Conservation (phyloP, 2,888 invertebrate genomes). For the Malthinus flaveolus region DNA sequence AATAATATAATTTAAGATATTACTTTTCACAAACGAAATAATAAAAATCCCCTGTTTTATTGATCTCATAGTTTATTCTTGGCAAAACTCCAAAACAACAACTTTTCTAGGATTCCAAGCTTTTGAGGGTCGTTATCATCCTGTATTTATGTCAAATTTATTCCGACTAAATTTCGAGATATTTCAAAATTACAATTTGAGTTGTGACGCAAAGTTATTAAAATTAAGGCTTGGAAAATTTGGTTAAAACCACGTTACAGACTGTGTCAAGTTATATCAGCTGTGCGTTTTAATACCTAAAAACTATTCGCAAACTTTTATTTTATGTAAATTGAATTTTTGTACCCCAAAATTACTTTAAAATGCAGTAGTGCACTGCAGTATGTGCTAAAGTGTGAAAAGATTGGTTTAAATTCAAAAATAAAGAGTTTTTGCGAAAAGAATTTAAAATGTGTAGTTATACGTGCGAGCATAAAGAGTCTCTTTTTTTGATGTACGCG, state of each 20-base stretch:
- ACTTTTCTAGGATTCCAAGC: slow-evolving; percentile 25
- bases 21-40: slow-evolving; percentile 12
- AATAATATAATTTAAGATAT: slow-evolving; percentile 13
- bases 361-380: no score
- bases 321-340: no score
- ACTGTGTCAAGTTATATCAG: slow-evolving; percentile 18
- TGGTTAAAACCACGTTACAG: neutral
- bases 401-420: no score
- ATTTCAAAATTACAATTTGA: slow-evolving; percentile 19
- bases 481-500: no score
- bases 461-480: no score
- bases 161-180: slow-evolving; percentile 15
- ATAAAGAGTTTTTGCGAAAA: no score
- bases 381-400: no score
- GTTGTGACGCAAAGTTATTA: slow-evolving; percentile 16
- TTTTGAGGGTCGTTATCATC: slow-evolving; percentile 24
- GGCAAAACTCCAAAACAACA: slow-evolving; percentile 25
- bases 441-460: no score
- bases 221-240: slow-evolving; percentile 9
- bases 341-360: no score
- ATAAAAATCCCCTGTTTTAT: slow-evolving; percentile 22
- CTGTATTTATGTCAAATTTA: slow-evolving; percentile 26
- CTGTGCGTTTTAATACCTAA: neutral
- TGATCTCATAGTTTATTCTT: slow-evolving; percentile 23
- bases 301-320: no score